Evolutionary conservation across 2,888 invertebrate genomes (phyloP).

Genomic region (Agriopis marginaria): DNA sequence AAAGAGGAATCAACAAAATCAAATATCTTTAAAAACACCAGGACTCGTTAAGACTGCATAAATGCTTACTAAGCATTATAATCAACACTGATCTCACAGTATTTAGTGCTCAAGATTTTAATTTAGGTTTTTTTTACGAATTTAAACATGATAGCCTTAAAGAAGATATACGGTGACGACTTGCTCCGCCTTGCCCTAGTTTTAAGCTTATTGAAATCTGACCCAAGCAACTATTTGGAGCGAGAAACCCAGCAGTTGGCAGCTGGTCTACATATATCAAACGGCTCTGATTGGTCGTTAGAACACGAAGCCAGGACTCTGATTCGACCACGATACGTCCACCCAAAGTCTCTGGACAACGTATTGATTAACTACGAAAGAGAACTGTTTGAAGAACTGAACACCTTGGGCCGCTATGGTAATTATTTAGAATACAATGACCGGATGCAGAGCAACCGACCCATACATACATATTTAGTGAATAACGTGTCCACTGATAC

Average conservation of each 20-base stretch:
- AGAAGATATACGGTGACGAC: slow-evolving; percentile 94
- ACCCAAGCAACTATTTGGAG: slow-evolving; percentile 90
- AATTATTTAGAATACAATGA: slow-evolving; percentile 72
- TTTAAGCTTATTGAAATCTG: slow-evolving; percentile 92
- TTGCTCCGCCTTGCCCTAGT: slow-evolving; percentile 93
- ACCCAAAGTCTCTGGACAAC: slow-evolving; percentile 91
- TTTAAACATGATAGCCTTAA: slow-evolving; percentile 90
- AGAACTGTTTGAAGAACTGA: slow-evolving; percentile 90
- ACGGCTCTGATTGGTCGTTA: slow-evolving; percentile 89
- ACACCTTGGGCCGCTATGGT: slow-evolving; percentile 87
- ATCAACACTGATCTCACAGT: slow-evolving; percentile 71
- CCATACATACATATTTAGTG: slow-evolving; percentile 82
- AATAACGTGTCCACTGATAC: slow-evolving; percentile 81
- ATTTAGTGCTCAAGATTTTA: slow-evolving; percentile 74
- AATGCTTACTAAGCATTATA: slow-evolving; percentile 32
- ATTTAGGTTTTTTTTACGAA: slow-evolving; percentile 38
- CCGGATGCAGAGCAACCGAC: slow-evolving; percentile 75
- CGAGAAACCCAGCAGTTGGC: slow-evolving; percentile 83
- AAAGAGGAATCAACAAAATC: slow-evolving; percentile 44
- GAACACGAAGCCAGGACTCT: slow-evolving; percentile 85
- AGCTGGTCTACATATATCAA: slow-evolving; percentile 87
- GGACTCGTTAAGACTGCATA: slow-evolving; percentile 37
- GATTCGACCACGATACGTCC: slow-evolving; percentile 88
- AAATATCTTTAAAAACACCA: slow-evolving; percentile 13
- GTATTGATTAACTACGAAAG: slow-evolving; percentile 90